Conservation (phyloP, 1,140 invertebrate species). For the Papilio polyxenes region DNA sequence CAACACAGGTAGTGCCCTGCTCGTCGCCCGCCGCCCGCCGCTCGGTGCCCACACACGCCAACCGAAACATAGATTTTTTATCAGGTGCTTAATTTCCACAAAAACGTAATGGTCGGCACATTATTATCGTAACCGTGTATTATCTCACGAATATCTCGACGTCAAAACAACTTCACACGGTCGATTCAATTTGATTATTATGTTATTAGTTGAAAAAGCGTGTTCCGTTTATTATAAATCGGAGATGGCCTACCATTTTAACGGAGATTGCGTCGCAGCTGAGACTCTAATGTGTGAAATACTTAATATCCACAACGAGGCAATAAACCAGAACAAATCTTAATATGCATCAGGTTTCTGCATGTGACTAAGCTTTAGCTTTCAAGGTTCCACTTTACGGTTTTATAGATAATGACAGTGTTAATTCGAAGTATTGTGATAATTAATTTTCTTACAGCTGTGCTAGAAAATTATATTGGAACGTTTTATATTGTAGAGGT, state of each 20-base stretch:
- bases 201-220: conserved; percentile 34
- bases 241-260: conserved; percentile 19
- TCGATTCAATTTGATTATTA: conserved; percentile 35
- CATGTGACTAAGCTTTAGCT: conserved; percentile 7
- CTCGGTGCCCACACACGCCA: conserved; percentile 53
- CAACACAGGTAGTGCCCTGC: conserved; percentile 68
- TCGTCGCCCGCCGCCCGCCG: conserved; percentile 44
- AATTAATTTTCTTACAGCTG: conserved; percentile 24
- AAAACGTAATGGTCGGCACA: conserved; percentile 57
- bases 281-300: conserved; percentile 32
- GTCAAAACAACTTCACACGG: conserved; percentile 39
- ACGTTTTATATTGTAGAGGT: conserved; percentile 21
- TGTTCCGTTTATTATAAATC: conserved; percentile 29
- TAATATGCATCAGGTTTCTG: not conserved
- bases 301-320: conserved; percentile 18
- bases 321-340: conserved; percentile 19
- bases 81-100: conserved; percentile 53
- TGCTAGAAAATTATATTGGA: conserved; percentile 20
- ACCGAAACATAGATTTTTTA: conserved; percentile 56
- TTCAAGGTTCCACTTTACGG: conserved; percentile 7
- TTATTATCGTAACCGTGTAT: conserved; percentile 48
- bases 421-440: conserved; percentile 28
- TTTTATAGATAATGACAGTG: conserved; percentile 35
- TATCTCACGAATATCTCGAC: conserved; percentile 42
- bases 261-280: conserved; percentile 21